These are phyloP conservation scores for Nebria salina DNA, from an alignment of 2,888 invertebrate genomes.

Conservation along the genomic window DNA sequence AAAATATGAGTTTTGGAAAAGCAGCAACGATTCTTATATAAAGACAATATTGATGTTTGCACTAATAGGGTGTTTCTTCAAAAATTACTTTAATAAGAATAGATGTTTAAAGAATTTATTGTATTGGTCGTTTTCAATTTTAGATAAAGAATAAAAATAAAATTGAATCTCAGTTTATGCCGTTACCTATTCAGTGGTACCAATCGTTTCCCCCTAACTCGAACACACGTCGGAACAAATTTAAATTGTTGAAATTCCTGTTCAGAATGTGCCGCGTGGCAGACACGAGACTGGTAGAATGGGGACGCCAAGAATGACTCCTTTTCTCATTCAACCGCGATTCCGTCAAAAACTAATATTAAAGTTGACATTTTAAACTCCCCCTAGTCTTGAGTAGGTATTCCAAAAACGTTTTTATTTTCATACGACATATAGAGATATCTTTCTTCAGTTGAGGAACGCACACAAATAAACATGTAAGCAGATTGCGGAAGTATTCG, in stretches of 20 bases:
- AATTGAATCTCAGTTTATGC: not conserved
- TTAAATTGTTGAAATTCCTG: conserved; percentile 24
- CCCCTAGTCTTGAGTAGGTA: not conserved
- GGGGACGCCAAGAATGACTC: not conserved
- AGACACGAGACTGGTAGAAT: not conserved
- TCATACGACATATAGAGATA: not conserved
- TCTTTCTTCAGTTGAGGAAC: not conserved
- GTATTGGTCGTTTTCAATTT: not conserved
- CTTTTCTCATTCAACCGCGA: conserved; percentile 18
- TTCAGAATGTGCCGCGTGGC: not conserved
- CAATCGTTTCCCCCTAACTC: not conserved
- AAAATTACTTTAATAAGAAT: too few relatives aligned
- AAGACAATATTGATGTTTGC: too few relatives aligned
- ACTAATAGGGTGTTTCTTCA: too few relatives aligned
- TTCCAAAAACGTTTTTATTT: not conserved
- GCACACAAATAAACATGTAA: not conserved
- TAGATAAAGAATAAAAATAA: not conserved
- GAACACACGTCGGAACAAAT: conserved; percentile 8
- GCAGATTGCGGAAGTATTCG: not conserved
- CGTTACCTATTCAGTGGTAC: conserved; percentile 1
- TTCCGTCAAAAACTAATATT: conserved; percentile 31
- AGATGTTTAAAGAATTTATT: not conserved
- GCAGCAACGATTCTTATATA: too few relatives aligned
- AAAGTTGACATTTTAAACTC: conserved; percentile 21
- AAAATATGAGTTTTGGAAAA: not conserved